Evolutionary conservation across 2,113 vertebrate species (phyloP).

Genomic region (Lagopus muta): DNA sequence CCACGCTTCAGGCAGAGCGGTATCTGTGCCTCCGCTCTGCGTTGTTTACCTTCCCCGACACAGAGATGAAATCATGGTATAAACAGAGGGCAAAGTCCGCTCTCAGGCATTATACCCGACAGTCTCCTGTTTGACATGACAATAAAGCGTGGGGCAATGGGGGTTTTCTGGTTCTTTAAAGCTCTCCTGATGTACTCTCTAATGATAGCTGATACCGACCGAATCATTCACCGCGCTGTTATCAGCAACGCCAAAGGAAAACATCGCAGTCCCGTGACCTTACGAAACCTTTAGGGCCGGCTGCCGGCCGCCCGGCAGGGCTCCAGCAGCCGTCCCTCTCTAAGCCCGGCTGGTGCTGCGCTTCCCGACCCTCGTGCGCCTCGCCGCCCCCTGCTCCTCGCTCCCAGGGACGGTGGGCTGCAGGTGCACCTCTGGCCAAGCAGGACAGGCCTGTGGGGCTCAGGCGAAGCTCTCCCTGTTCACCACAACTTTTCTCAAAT

Average conservation of each 20-base stretch:
- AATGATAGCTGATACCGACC: background rate
- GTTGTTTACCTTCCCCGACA: conserved; percentile 39
- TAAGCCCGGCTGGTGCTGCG: background rate
- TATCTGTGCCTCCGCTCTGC: background rate
- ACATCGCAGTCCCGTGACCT: background rate
- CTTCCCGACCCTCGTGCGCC: background rate
- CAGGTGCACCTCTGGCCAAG: fast-evolving
- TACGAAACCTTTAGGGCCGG: background rate
- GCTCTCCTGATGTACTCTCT: background rate
- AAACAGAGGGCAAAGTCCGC: conserved; percentile 56
- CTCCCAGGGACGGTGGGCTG: fast-evolving
- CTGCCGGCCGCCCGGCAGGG: background rate
- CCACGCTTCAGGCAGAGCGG: background rate
- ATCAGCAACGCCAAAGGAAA: background rate
- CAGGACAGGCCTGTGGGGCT: too few relatives aligned
- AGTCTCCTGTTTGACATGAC: conserved; percentile 15
- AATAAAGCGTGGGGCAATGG: background rate
- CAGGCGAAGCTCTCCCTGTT: background rate
- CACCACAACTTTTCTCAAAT: background rate
- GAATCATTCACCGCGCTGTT: background rate
- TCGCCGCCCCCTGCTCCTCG: background rate
- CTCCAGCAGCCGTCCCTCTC: background rate
- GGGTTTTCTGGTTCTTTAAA: background rate
- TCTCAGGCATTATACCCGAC: background rate
- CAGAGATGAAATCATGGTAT: conserved; percentile 48